A percentile compares a stretch with the other conserved stretches of the same genome.
These are phyloP conservation scores for Protobothrops flavoviridis DNA, from an alignment of 2,113 vertebrate species.

Conservation along the genomic window DNA sequence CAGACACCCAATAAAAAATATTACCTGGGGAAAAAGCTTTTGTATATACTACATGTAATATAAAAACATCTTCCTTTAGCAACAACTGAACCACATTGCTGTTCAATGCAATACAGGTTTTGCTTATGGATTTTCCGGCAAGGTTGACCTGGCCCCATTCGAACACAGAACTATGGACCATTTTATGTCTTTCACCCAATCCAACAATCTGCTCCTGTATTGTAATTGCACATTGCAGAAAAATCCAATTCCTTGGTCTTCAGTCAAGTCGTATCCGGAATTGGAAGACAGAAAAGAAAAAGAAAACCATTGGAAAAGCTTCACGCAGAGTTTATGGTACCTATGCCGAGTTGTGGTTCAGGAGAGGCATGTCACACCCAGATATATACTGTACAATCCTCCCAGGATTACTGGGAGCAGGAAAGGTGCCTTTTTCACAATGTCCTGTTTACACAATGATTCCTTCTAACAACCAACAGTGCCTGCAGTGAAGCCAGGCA, in stretches of 20 bases:
- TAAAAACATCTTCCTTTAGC: not conserved
- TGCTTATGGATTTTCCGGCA: not conserved
- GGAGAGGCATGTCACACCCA: not conserved
- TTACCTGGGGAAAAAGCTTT: not conserved
- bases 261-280: not conserved
- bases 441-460: not conserved
- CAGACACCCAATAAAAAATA: not conserved
- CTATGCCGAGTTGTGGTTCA: not conserved
- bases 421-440: not conserved
- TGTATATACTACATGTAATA: not conserved
- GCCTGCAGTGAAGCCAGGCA: not conserved
- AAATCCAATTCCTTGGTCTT: not conserved
- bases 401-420: not conserved
- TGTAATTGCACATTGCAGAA: not conserved
- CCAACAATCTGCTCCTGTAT: not conserved
- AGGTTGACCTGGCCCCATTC: not conserved
- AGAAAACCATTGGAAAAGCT: not conserved
- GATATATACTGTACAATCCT: not conserved
- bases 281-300: not conserved
- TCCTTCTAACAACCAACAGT: not conserved
- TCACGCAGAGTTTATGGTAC: not conserved
- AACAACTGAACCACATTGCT: not conserved
- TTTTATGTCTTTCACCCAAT: not conserved
- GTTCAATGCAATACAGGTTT: not conserved
- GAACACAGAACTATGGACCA: not conserved